Percentiles rank a stretch among this genome's conserved stretches.
These are phyloP conservation scores for Bovichtus diacanthus DNA, from an alignment of 2,797 vertebrate genomes.

Conservation along the genomic window DNA sequence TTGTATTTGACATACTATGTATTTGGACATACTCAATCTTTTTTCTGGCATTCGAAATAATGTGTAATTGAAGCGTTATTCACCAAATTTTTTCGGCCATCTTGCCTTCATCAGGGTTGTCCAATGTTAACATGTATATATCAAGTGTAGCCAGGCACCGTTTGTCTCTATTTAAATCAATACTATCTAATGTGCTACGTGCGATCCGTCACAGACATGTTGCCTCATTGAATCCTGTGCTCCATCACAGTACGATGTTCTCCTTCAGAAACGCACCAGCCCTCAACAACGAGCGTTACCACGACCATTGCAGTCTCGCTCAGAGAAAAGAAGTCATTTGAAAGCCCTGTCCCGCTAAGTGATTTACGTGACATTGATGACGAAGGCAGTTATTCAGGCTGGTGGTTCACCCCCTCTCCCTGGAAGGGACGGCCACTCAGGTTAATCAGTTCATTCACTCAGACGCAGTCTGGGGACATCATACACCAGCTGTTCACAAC, in stretches of 20 bases:
- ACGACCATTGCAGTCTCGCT: conserved; percentile 38
- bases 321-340: conserved; percentile 46
- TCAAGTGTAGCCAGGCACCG: neutral
- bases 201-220: conserved; percentile 31
- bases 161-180: neutral
- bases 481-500: conserved; percentile 77
- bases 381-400: conserved; percentile 79
- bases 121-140: neutral
- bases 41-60: no score
- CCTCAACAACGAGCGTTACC: conserved; percentile 25
- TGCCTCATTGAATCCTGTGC: conserved; percentile 22
- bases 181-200: conserved; percentile 8
- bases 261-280: conserved; percentile 24
- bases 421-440: conserved; percentile 81
- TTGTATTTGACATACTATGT: no score
- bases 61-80: neutral
- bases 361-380: conserved; percentile 86
- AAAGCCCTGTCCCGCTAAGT: conserved; percentile 64
- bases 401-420: conserved; percentile 57
- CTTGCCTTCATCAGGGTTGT: neutral
- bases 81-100: neutral
- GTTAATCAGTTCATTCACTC: conserved; percentile 88
- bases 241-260: conserved; percentile 8
- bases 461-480: conserved; percentile 76
- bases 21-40: no score